Evolutionary conservation across 2,797 vertebrate genomes (phyloP), one percentile per base, ranked within the genome.

Genomic region (Sebastes flavidus): DNA sequence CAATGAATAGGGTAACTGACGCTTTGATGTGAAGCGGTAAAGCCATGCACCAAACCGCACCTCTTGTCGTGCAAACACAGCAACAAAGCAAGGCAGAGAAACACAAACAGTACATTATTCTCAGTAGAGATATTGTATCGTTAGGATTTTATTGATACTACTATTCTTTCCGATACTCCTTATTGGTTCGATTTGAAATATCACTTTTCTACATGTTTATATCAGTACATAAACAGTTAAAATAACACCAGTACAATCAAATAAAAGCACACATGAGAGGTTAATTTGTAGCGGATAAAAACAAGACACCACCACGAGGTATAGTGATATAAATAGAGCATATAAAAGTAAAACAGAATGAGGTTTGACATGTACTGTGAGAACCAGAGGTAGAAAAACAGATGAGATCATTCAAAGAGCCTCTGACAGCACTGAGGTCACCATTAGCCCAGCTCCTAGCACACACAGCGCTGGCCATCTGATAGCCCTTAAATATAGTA

Each of bases 321-420:
- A 18, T n/a, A 72, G 59, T 8, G n/a, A 68, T 60, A 16, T 12
- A 54, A 24, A 79, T 6, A 25, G 22, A 46, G 29, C 22, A 16
- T 52, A 34, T 42, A n/a, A 56, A 42, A 49, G 56, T 11, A 2
- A 2, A 46, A 65, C 63, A 61, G 11, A 66, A 82, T 4, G 38
- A 42, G 27, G n/a, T 58, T 52, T 55, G 13, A 67, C 81, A 60
- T 11, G 38, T 46, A 62, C 12, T 16, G 34, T 36, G 61, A 60
- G 30, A 65, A 63, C 65, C 61, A 42, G 69, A 78, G 66, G 65
- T 25, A 72, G 73, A 80, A 87, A 87, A 88, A 86, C 65, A 79
- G 38, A 90, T 87, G 82, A 90, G 82, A 73, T 91, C 83, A 86
- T 62, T 83, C 13, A 54, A 60, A 80, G 69, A 61, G 83, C 71